Percentiles rank a stretch among this genome's conserved stretches.
These are phyloP conservation scores for Hydraecia micacea DNA, from an alignment of 2,888 invertebrate genomes.

Conservation along the genomic window DNA sequence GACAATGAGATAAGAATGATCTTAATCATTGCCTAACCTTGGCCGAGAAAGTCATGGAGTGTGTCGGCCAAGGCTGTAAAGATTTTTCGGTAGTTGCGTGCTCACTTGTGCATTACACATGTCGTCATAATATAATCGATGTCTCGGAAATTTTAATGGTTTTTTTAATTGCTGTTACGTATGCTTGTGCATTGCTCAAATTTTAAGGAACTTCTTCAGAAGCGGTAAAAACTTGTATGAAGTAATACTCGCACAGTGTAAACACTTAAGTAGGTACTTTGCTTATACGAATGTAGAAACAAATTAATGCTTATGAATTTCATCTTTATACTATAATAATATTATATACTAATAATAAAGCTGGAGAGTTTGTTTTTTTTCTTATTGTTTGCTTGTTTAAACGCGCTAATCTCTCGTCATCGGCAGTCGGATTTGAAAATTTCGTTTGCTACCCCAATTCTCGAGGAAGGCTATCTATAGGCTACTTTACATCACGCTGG, in stretches of 20 bases:
- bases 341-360: too few relatives aligned
- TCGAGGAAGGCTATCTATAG: too few relatives aligned
- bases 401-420: too few relatives aligned
- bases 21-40: slow-evolving; percentile 33
- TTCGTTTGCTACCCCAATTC: too few relatives aligned
- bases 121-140: slow-evolving; percentile 25
- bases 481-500: too few relatives aligned
- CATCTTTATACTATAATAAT: too few relatives aligned
- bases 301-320: neutral
- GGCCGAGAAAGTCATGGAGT: slow-evolving; percentile 44
- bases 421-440: too few relatives aligned
- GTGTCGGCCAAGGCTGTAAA: slow-evolving; percentile 50
- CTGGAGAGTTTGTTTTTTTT: too few relatives aligned
- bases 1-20: slow-evolving; percentile 29
- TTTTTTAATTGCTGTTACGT: slow-evolving; percentile 31
- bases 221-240: neutral
- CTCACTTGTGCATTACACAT: slow-evolving; percentile 17
- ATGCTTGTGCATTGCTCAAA: slow-evolving; percentile 24
- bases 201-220: slow-evolving; percentile 1
- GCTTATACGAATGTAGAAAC: neutral
- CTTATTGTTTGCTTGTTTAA: too few relatives aligned
- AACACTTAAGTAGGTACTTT: neutral
- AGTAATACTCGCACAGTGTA: neutral
- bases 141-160: neutral
- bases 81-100: slow-evolving; percentile 41